These are phyloP conservation scores for Paralichthys olivaceus DNA, from an alignment of 2,113 vertebrate species.

Conservation along the genomic window DNA sequence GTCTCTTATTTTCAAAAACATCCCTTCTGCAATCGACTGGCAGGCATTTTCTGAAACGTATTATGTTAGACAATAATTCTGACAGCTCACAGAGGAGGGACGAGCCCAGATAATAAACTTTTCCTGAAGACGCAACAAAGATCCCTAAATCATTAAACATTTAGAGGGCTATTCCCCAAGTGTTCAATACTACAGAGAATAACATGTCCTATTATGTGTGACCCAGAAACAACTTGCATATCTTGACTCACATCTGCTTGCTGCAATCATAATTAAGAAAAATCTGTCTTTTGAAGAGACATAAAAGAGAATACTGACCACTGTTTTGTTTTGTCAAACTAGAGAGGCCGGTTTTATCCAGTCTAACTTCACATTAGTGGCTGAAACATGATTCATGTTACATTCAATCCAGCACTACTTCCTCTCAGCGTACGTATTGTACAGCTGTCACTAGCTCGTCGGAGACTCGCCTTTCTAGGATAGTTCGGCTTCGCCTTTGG, in stretches of 20 bases:
- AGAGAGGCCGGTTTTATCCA: too few relatives aligned
- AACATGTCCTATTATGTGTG: slow-evolving; percentile 54
- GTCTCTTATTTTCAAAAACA: slow-evolving; percentile 33
- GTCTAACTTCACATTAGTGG: neutral
- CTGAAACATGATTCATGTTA: neutral
- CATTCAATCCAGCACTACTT: too few relatives aligned
- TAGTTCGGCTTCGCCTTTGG: too few relatives aligned
- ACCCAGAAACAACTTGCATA: slow-evolving; percentile 62
- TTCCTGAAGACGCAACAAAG: slow-evolving; percentile 22
- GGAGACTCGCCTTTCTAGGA: too few relatives aligned
- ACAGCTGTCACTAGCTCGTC: too few relatives aligned
- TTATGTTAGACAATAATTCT: slow-evolving; percentile 2
- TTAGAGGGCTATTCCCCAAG: slow-evolving; percentile 55
- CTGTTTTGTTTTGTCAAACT: slow-evolving; percentile 7
- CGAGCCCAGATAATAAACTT: slow-evolving; percentile 13
- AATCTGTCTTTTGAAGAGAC: slow-evolving; percentile 35
- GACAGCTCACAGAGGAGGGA: neutral
- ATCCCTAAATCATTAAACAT: slow-evolving; percentile 63
- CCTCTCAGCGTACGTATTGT: too few relatives aligned
- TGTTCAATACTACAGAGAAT: slow-evolving; percentile 41
- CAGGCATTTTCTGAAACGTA: neutral
- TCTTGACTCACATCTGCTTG: slow-evolving; percentile 47
- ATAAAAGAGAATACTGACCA: slow-evolving; percentile 57
- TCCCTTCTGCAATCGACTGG: slow-evolving; percentile 8
- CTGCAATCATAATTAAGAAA: slow-evolving; percentile 26